Percentiles rank a stretch among this genome's conserved stretches.
Evolutionary conservation across 2,888 invertebrate species (phyloP).

Genomic region (Orgyia antiqua): DNA sequence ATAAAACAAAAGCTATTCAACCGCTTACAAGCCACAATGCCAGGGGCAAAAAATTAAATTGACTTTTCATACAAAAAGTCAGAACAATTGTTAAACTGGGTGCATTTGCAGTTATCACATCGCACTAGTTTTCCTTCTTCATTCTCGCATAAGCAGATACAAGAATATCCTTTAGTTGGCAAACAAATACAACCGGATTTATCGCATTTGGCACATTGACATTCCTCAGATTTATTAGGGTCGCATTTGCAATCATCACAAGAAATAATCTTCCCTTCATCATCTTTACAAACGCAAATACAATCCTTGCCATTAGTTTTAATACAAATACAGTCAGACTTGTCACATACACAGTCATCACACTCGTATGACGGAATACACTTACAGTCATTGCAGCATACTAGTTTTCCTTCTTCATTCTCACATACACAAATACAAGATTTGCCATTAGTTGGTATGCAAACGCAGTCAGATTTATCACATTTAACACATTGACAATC

Average conservation of each 20-base stretch:
- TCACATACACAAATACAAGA: constrained; percentile 17
- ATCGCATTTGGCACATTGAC: too few relatives aligned
- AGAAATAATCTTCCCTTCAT: constrained; percentile 10
- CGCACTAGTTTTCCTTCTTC: too few relatives aligned
- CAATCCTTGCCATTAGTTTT: constrained; percentile 12
- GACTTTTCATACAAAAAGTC: too few relatives aligned
- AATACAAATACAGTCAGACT: constrained; percentile 10
- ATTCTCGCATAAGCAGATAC: too few relatives aligned
- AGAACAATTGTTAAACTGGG: too few relatives aligned
- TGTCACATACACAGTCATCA: constrained; percentile 17
- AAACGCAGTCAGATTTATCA: constrained; percentile 6
- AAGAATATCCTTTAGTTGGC: too few relatives aligned
- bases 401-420: constrained; percentile 17
- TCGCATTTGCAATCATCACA: constrained; percentile 20
- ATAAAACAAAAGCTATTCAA: too few relatives aligned
- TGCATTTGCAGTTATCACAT: too few relatives aligned
- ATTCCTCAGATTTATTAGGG: too few relatives aligned
- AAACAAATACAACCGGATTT: too few relatives aligned
- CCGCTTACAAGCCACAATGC: too few relatives aligned
- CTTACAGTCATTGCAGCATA: constrained; percentile 22
- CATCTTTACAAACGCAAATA: constrained; percentile 12
- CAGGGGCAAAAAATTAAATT: too few relatives aligned
- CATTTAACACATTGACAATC: constrained; percentile 4
- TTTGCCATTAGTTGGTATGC: constrained; percentile 17
- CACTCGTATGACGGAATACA: constrained; percentile 8